A percentile compares a stretch with the other conserved stretches of the same genome.
Conservation (phyloP, 37 sponge, comb jelly and placozoan genomes). For the Ephydatia muelleri region DNA sequence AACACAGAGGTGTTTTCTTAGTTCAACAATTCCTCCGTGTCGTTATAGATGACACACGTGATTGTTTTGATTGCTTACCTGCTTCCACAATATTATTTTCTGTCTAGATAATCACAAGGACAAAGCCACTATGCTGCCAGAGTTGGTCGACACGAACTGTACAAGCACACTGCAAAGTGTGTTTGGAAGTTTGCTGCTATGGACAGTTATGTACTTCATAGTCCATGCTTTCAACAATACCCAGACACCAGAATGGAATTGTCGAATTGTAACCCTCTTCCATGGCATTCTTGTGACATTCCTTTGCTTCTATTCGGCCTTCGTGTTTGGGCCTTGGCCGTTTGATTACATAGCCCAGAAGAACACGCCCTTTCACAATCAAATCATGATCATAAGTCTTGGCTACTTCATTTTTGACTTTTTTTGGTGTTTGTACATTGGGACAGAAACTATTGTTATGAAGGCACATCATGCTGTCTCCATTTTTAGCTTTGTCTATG, state of each 20-base stretch:
- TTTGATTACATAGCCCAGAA: conserved; percentile 67
- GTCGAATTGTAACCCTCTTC: conserved; percentile 67
- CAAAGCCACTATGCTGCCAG: not conserved
- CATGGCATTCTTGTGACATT: conserved; percentile 63
- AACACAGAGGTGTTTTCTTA: no score
- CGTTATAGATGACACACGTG: no score
- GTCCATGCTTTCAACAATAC: conserved; percentile 48
- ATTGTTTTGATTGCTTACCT: no score
- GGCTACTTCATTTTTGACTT: conserved; percentile 94
- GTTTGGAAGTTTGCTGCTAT: conserved; percentile 63
- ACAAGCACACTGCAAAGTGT: conserved; percentile 4
- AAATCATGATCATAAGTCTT: conserved; percentile 68
- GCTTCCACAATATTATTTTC: no score
- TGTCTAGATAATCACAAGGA: no score
- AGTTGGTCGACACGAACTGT: not conserved
- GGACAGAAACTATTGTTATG: conserved; percentile 77
- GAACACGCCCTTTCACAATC: conserved; percentile 62
- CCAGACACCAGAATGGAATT: conserved; percentile 77
- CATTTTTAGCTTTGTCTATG: conserved; percentile 51
- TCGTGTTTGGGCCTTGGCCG: conserved; percentile 70
- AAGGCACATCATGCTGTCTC: conserved; percentile 87
- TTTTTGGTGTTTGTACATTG: conserved; percentile 80
- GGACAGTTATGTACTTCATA: conserved; percentile 69
- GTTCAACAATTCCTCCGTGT: no score
- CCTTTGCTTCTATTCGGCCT: conserved; percentile 52